Conservation (phyloP, 2,888 invertebrate genomes). For the Drosophila paucipuncta region DNA sequence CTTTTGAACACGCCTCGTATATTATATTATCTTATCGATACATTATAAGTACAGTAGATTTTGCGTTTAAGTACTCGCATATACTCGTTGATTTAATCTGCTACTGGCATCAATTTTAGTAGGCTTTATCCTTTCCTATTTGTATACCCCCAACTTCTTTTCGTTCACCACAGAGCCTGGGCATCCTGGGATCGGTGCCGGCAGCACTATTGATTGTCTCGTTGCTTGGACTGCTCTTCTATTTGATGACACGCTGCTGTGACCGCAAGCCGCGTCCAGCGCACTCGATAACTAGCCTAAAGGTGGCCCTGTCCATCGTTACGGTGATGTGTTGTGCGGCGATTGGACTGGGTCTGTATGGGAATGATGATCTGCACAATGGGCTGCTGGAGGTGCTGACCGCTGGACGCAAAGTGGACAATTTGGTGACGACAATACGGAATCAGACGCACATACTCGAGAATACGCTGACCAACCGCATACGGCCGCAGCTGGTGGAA, state of each 20-base stretch:
- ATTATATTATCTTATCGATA: not conserved
- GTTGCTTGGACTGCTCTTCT: slow-evolving; percentile 94
- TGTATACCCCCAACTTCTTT: not conserved
- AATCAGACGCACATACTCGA: slow-evolving; percentile 93
- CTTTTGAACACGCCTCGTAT: no score
- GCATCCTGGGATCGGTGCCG: slow-evolving; percentile 96
- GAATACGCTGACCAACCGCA: slow-evolving; percentile 89
- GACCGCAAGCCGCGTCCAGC: slow-evolving; percentile 96
- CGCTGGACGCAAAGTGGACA: slow-evolving; percentile 93
- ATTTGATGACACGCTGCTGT: slow-evolving; percentile 97
- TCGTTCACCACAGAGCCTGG: slow-evolving; percentile 90
- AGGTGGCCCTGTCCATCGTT: slow-evolving; percentile 92
- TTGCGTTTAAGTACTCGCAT: not conserved
- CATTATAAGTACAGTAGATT: not conserved
- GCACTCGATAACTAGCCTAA: slow-evolving; percentile 94
- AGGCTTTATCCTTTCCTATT: not conserved
- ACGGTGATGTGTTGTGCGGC: slow-evolving; percentile 96
- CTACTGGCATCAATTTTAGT: not conserved
- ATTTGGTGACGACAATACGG: slow-evolving; percentile 91
- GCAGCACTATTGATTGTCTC: slow-evolving; percentile 97
- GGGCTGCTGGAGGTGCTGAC: slow-evolving; percentile 93
- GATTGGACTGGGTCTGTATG: slow-evolving; percentile 95
- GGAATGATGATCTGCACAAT: slow-evolving; percentile 97
- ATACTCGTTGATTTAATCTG: not conserved
- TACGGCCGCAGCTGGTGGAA: slow-evolving; percentile 90